Conservation (phyloP, 2,797 vertebrate genomes). For the Danio albolineatus region DNA sequence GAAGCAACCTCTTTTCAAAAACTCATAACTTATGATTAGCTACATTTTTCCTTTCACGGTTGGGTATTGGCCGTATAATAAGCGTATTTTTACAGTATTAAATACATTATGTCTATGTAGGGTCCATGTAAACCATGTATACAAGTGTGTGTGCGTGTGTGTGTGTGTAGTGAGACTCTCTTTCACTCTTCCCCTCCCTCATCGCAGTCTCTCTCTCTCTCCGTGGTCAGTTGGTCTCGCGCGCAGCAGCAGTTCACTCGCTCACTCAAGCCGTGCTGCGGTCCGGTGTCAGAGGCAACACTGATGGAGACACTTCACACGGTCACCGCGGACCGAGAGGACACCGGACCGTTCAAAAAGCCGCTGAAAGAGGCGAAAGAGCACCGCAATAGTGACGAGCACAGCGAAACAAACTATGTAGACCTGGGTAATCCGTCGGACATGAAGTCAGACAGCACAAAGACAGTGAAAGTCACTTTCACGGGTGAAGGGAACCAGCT, state of each 20-base stretch:
- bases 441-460: slow-evolving; percentile 71
- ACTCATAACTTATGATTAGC: too few species aligned
- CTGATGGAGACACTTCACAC: slow-evolving; percentile 84
- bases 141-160: too few species aligned
- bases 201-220: slow-evolving; percentile 11
- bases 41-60: too few species aligned
- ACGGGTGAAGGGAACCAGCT: slow-evolving; percentile 74
- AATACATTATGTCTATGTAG: too few species aligned
- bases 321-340: slow-evolving; percentile 79
- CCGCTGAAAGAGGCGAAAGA: slow-evolving; percentile 71
- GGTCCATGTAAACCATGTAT: too few species aligned
- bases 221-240: slow-evolving; percentile 13
- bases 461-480: slow-evolving; percentile 75
- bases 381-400: slow-evolving; percentile 59
- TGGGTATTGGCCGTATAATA: too few species aligned
- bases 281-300: slow-evolving; percentile 77
- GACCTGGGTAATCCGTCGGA: slow-evolving; percentile 73
- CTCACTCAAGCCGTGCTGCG: slow-evolving; percentile 73
- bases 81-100: too few species aligned
- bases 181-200: not conserved
- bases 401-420: slow-evolving; percentile 80
- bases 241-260: slow-evolving; percentile 30
- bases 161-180: not conserved
- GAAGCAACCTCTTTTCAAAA: too few species aligned
- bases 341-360: slow-evolving; percentile 78